A percentile compares a stretch with the other conserved stretches of the same genome.
Evolutionary conservation across 2,888 invertebrate genomes (phyloP).

Genomic region (Diachrysia chrysitis): DNA sequence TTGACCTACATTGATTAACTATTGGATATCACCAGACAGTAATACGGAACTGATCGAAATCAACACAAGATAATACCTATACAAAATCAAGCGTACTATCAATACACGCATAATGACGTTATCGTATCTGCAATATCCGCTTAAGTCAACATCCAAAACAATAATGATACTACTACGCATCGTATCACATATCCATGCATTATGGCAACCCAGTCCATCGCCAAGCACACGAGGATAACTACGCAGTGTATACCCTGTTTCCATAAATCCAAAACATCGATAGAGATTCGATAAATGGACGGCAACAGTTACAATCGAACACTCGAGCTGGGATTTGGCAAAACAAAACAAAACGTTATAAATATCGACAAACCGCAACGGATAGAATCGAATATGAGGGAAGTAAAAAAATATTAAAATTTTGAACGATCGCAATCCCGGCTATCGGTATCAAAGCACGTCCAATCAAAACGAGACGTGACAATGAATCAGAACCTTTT

Average conservation of each 20-base stretch:
- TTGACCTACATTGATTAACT: conserved; percentile 33
- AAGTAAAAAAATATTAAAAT: conserved; percentile 85
- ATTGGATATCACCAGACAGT: conserved; percentile 26
- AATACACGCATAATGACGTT: conserved; percentile 48
- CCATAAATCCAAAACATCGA: conserved; percentile 62
- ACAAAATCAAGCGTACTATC: conserved; percentile 52
- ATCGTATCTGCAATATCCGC: conserved; percentile 47
- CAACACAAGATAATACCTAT: conserved; percentile 43
- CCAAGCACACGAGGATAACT: conserved; percentile 17
- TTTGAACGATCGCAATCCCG: conserved; percentile 84
- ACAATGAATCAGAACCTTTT: conserved; percentile 87
- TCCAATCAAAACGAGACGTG: conserved; percentile 88
- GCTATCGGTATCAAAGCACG: conserved; percentile 88
- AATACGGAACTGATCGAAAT: conserved; percentile 40
- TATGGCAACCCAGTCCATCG: conserved; percentile 28
- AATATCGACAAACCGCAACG: conserved; percentile 83
- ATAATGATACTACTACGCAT: conserved; percentile 47
- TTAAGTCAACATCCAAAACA: conserved; percentile 50
- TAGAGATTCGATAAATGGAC: conserved; percentile 72
- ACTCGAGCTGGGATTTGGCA: conserved; percentile 69
- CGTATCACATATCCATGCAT: conserved; percentile 39
- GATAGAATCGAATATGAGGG: conserved; percentile 84
- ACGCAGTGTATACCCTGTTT: conserved; percentile 42
- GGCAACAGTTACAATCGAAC: conserved; percentile 68
- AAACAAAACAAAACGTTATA: conserved; percentile 81